A percentile compares a stretch with the other conserved stretches of the same genome.
Conservation (phyloP, 1,140 invertebrate species). For the Diorhabda carinulata region DNA sequence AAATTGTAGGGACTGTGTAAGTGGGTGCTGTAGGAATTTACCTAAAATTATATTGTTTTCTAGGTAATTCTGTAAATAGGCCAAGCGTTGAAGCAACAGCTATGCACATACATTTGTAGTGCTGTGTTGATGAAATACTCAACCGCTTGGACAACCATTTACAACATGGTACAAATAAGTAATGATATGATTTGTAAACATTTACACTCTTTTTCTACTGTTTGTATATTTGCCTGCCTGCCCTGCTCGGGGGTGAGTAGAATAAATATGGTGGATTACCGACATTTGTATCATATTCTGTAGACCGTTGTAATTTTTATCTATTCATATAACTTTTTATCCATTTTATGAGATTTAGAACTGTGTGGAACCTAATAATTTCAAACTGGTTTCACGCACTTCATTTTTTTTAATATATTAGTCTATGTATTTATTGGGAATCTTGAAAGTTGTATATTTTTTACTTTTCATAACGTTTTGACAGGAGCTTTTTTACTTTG, state of each 20-base stretch:
- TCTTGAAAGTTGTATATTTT: constrained; percentile 47
- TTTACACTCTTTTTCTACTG: constrained; percentile 50
- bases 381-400: constrained; percentile 35
- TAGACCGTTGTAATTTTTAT: constrained; percentile 45
- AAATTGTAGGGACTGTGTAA: neutral
- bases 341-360: constrained; percentile 44
- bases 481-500: constrained; percentile 40
- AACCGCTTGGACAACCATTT: constrained; percentile 40
- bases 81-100: constrained; percentile 33
- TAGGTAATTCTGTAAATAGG: constrained; percentile 44
- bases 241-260: constrained; percentile 29
- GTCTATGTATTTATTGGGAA: constrained; percentile 45
- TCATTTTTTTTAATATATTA: constrained; percentile 45
- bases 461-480: constrained; percentile 47
- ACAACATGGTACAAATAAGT: constrained; percentile 49
- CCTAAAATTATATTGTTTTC: constrained; percentile 36
- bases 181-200: constrained; percentile 49
- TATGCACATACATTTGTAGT: constrained; percentile 24
- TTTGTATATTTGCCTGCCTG: constrained; percentile 43
- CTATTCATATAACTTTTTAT: constrained; percentile 43
- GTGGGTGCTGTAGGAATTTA: neutral
- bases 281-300: constrained; percentile 45
- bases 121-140: constrained; percentile 25
- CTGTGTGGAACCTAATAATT: constrained; percentile 37
- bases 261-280: constrained; percentile 29